Conservation (phyloP, 2,888 invertebrate genomes). For the Tanaodytes sp. region DNA sequence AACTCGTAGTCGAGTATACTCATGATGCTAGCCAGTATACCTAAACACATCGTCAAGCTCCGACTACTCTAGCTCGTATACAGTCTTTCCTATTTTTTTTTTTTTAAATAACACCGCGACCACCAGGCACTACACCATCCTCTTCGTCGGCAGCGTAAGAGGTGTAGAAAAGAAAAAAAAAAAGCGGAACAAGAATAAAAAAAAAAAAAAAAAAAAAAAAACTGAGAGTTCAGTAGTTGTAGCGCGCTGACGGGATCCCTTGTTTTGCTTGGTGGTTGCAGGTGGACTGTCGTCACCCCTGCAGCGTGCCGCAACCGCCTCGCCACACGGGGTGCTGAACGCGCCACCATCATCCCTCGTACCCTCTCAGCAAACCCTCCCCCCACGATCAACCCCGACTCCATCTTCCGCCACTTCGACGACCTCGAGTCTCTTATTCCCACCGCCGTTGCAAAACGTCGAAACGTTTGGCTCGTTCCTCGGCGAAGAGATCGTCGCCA, state of each 20-base stretch:
- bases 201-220: conserved; percentile 3
- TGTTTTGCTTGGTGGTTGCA: conserved; percentile 72
- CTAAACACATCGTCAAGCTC: too few species aligned
- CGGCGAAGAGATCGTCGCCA: conserved; percentile 88
- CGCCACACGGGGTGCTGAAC: conserved; percentile 68
- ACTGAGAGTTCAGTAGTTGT: conserved; percentile 46
- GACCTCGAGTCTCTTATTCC: conserved; percentile 73
- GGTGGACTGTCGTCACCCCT: conserved; percentile 73
- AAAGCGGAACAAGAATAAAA: background rate
- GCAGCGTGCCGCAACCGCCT: conserved; percentile 73
- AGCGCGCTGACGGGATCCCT: conserved; percentile 65
- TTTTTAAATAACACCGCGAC: too few species aligned
- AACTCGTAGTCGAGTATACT: too few species aligned
- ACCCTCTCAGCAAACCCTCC: conserved; percentile 67
- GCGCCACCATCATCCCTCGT: conserved; percentile 68
- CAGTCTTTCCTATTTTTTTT: too few species aligned
- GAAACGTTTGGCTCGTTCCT: conserved; percentile 83
- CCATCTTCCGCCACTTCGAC: conserved; percentile 70
- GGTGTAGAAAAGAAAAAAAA: background rate
- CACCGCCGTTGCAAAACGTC: conserved; percentile 79
- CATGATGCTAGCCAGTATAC: too few species aligned
- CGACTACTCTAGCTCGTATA: too few species aligned
- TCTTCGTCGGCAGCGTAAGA: too few species aligned
- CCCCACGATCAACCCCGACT: conserved; percentile 70
- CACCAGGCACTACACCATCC: too few species aligned